A percentile compares a stretch with the other conserved stretches of the same genome.
phyloP scores from a whole-genome alignment of 2,113 vertebrate genomes.

The cattle (Bos taurus) region DNA sequence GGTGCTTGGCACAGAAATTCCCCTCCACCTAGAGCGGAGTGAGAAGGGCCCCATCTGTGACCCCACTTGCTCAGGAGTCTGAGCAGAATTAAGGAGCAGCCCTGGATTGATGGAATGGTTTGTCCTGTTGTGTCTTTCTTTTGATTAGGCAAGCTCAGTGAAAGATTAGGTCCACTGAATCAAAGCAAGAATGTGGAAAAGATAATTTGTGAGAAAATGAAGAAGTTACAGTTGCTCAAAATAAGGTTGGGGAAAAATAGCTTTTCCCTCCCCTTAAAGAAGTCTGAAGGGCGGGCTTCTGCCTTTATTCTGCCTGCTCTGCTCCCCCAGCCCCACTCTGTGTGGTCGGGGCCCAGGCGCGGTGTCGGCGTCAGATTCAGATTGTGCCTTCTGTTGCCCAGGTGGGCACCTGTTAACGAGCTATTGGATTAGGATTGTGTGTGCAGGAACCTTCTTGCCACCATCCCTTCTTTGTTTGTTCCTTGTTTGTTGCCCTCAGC shows the following conservation, averaged over 20 bases:
- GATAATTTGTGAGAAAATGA: neutral
- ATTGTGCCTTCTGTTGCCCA: neutral
- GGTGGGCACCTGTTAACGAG: accelerated
- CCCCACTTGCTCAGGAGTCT: accelerated
- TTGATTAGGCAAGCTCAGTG: neutral
- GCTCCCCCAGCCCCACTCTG: accelerated
- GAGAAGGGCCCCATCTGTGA: too few relatives aligned
- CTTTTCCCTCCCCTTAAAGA: neutral
- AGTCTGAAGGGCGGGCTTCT: accelerated
- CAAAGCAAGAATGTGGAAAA: neutral
- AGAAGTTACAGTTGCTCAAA: too few relatives aligned
- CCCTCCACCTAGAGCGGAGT: accelerated
- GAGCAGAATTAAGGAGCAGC: accelerated
- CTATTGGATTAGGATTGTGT: accelerated
- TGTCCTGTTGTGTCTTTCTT: neutral
- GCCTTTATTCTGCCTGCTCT: neutral
- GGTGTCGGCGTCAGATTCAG: neutral
- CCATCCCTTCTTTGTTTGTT: too few relatives aligned
- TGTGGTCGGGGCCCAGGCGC: neutral
- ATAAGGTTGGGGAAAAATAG: neutral
- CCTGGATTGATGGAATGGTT: accelerated
- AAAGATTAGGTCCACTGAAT: too few relatives aligned
- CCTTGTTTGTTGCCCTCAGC: neutral
- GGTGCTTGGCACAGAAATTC: neutral
- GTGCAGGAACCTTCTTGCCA: too few relatives aligned